Evolutionary conservation across 2,888 invertebrate species (phyloP).

Genomic region (Endotricha flammealis): DNA sequence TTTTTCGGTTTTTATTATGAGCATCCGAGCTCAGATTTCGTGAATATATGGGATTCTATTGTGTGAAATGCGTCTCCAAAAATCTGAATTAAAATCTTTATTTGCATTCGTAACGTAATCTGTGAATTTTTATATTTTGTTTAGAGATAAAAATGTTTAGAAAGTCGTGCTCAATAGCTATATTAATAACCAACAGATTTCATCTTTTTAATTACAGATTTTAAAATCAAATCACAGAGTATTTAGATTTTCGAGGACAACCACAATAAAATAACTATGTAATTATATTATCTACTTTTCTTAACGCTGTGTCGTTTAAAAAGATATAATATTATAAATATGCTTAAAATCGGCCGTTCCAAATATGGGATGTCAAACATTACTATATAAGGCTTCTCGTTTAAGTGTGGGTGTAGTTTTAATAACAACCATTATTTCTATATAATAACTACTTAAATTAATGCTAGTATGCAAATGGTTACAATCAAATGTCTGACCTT

Average conservation of each 20-base stretch:
- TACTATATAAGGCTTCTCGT: slow-evolving; percentile 33
- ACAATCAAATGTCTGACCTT: slow-evolving; percentile 6
- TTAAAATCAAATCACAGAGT: no score
- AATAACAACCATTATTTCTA: slow-evolving; percentile 24
- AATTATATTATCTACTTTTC: no score
- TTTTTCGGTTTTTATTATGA: slow-evolving; percentile 29
- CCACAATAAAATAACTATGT: no score
- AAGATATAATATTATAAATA: no score
- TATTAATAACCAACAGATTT: no score
- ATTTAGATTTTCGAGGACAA: no score
- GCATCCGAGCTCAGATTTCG: slow-evolving; percentile 26
- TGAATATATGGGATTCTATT: slow-evolving; percentile 13
- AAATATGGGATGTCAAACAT: slow-evolving; percentile 32
- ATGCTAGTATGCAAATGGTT: slow-evolving; percentile 8
- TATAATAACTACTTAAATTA: slow-evolving; percentile 1
- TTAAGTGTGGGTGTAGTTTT: slow-evolving; percentile 33
- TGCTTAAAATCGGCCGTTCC: slow-evolving; percentile 23
- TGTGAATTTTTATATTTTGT: no score
- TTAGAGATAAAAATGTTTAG: not conserved
- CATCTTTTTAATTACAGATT: no score
- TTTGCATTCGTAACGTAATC: slow-evolving; percentile 3
- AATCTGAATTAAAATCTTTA: not conserved
- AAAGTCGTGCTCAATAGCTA: no score
- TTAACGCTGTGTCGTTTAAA: no score
- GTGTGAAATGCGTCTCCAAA: slow-evolving; percentile 6